Conservation (phyloP, 2,113 vertebrate species). For the Phodopus roborovskii region DNA sequence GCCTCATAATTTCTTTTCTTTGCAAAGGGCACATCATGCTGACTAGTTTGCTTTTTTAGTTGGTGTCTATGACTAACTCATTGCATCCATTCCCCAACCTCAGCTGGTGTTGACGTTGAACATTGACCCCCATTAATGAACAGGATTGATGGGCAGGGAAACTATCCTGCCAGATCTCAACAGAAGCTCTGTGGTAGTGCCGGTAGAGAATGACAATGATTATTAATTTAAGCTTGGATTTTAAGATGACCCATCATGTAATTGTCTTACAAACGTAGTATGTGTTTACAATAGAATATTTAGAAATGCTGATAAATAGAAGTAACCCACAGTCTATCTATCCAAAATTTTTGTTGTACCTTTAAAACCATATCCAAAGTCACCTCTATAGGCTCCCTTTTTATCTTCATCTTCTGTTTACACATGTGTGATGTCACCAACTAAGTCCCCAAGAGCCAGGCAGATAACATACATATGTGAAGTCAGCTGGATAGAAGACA, state of each 20-base stretch:
- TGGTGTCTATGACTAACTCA: background rate
- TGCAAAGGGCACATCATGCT: background rate
- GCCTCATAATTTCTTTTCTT: conserved; percentile 2
- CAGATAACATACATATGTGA: conserved; percentile 9
- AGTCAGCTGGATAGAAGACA: conserved; percentile 10
- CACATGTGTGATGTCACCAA: background rate
- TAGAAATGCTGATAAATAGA: conserved; percentile 23
- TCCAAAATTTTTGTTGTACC: background rate
- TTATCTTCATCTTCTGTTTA: conserved; percentile 13
- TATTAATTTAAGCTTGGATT: conserved; percentile 24
- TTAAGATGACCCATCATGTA: conserved; percentile 21
- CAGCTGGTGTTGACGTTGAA: background rate
- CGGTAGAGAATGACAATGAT: background rate
- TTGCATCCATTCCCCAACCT: background rate
- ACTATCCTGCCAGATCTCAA: background rate
- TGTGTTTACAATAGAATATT: background rate
- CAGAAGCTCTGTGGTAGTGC: background rate
- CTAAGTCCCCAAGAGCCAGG: background rate
- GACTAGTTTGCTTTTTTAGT: background rate
- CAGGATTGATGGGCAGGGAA: background rate
- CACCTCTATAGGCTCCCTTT: background rate
- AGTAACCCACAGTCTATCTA: background rate
- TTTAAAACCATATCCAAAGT: background rate
- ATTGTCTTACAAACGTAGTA: background rate
- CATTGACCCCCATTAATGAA: background rate